Evolutionary conservation across 2,888 invertebrate genomes (phyloP).

Genomic region (Drosophila nr. perissopoda): DNA sequence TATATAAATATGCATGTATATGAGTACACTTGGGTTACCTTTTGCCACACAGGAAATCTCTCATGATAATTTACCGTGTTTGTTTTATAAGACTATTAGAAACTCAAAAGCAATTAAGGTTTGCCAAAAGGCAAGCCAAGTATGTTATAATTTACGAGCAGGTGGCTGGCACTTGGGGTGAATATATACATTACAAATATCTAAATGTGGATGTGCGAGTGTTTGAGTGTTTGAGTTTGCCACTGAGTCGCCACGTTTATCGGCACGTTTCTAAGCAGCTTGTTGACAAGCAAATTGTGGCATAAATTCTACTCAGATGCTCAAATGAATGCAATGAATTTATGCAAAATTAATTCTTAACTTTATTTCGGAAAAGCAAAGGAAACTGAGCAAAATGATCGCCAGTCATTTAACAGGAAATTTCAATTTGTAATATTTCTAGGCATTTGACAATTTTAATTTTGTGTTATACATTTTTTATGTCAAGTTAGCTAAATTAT

Average conservation of each 20-base stretch:
- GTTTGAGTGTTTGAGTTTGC: neutral
- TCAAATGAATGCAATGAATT: constrained; percentile 41
- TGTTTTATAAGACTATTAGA: constrained; percentile 67
- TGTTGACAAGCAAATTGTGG: constrained; percentile 61
- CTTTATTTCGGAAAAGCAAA: constrained; percentile 1
- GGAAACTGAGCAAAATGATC: neutral
- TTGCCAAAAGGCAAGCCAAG: constrained; percentile 48
- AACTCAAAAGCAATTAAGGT: constrained; percentile 62
- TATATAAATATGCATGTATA: neutral
- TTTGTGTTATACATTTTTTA: neutral
- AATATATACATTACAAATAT: neutral
- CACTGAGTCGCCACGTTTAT: constrained; percentile 30
- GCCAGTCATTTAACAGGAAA: neutral
- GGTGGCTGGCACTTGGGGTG: constrained; percentile 13
- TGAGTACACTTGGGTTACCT: constrained; percentile 4
- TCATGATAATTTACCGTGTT: constrained; percentile 61
- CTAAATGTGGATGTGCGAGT: neutral
- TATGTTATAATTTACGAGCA: constrained; percentile 56
- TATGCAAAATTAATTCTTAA: constrained; percentile 37
- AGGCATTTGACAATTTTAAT: neutral
- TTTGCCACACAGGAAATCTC: constrained; percentile 38
- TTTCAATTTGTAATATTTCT: neutral
- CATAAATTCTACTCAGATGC: constrained; percentile 45
- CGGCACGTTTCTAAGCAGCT: constrained; percentile 56
- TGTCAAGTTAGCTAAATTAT: neutral